Conservation (phyloP, 2,888 invertebrate genomes). For the Lysandra coridon region DNA sequence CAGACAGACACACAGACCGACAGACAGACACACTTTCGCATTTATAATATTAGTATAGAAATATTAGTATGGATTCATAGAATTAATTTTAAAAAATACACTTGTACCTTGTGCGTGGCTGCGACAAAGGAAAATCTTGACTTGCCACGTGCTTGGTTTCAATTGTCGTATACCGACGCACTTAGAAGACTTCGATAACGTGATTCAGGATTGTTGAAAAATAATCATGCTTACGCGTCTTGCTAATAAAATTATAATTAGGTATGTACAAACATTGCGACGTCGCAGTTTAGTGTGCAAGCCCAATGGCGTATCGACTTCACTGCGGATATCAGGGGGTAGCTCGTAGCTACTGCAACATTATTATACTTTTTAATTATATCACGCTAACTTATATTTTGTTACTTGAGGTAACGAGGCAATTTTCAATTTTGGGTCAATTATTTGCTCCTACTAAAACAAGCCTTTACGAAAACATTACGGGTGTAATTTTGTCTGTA, state of each 20-base stretch:
- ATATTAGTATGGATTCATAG: no score
- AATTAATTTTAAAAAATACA: no score
- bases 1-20: no score
- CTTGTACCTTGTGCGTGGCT: no score
- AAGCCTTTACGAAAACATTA: constrained; percentile 2
- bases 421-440: neutral
- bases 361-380: constrained; percentile 1
- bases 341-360: neutral
- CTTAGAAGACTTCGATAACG: no score
- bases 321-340: neutral
- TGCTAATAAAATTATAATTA: neutral
- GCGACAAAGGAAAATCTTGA: no score
- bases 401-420: neutral
- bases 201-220: neutral
- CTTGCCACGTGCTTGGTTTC: no score
- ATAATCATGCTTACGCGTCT: neutral
- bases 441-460: neutral
- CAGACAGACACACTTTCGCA: no score
- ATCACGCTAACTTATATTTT: neutral
- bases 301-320: neutral
- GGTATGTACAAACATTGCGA: neutral
- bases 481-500: neutral
- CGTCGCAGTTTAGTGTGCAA: neutral
- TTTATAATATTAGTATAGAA: no score
- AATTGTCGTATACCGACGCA: no score